These are phyloP conservation scores for Heteromyza rotundicornis DNA, from an alignment of 2,888 invertebrate genomes.

Conservation along the genomic window DNA sequence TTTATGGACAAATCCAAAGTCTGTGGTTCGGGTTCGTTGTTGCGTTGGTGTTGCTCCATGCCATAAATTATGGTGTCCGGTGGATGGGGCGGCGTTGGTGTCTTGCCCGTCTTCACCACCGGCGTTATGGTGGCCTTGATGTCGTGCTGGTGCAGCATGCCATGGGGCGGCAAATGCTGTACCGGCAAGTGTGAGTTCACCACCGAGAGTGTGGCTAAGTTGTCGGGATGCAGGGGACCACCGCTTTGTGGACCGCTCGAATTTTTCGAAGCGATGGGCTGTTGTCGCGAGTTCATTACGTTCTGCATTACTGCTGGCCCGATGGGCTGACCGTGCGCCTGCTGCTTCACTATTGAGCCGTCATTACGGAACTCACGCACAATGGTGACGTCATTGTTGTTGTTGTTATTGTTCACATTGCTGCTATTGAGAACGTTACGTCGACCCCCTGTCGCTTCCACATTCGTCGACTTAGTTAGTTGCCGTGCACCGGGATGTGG, in stretches of 20 bases:
- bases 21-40: slow-evolving; percentile 69
- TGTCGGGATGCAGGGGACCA: slow-evolving; percentile 49
- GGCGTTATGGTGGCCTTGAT: slow-evolving; percentile 75
- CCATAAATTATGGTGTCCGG: slow-evolving; percentile 57
- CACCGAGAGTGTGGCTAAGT: slow-evolving; percentile 74
- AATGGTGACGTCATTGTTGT: slow-evolving; percentile 58
- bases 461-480: slow-evolving; percentile 12
- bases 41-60: slow-evolving; percentile 43
- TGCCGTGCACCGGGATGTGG: slow-evolving; percentile 28
- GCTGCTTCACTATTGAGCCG: slow-evolving; percentile 50
- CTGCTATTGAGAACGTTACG: slow-evolving; percentile 14
- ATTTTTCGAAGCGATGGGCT: slow-evolving; percentile 27
- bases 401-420: slow-evolving; percentile 35
- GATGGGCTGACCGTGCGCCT: slow-evolving; percentile 43
- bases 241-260: slow-evolving; percentile 19
- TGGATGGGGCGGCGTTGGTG: slow-evolving; percentile 38
- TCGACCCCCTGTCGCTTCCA: slow-evolving; percentile 6
- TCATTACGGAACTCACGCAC: slow-evolving; percentile 63
- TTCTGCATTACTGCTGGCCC: slow-evolving; percentile 42
- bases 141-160: slow-evolving; percentile 48
- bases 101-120: slow-evolving; percentile 50
- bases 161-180: slow-evolving; percentile 40
- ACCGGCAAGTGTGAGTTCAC: slow-evolving; percentile 65
- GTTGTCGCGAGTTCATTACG: slow-evolving; percentile 22
- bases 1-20: slow-evolving; percentile 80